Percentiles rank a stretch among this genome's conserved stretches.
Conservation (phyloP, 2,797 vertebrate species). For the Sebastes glaucus region DNA sequence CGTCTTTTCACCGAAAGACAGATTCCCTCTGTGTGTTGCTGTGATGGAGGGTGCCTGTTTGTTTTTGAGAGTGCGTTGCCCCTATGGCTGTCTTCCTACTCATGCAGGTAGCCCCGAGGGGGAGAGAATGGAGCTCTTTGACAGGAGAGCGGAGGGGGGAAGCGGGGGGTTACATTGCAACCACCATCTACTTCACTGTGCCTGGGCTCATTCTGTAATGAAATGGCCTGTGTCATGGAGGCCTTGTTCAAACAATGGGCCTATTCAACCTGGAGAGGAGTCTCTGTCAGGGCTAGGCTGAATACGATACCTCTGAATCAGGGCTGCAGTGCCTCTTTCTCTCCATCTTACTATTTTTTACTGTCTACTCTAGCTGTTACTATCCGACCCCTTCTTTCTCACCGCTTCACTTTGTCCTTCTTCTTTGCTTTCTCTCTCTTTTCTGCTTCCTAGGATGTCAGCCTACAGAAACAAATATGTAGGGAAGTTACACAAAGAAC, state of each 20-base stretch:
- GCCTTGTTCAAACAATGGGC: constrained; percentile 80
- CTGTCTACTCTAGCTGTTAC: constrained; percentile 29
- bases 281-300: constrained; percentile 75
- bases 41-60: constrained; percentile 71
- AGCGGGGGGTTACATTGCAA: constrained; percentile 63
- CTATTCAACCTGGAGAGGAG: constrained; percentile 78
- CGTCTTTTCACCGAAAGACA: constrained; percentile 53
- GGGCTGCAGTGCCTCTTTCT: constrained; percentile 67
- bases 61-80: constrained; percentile 68
- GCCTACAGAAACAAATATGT: constrained; percentile 5
- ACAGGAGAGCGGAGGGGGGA: constrained; percentile 45
- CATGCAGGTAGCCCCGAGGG: constrained; percentile 72
- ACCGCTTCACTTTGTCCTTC: constrained; percentile 18
- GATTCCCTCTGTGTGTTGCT: constrained; percentile 43
- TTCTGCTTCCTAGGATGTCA: background rate
- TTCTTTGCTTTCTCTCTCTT: constrained; percentile 1
- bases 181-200: constrained; percentile 69
- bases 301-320: constrained; percentile 83
- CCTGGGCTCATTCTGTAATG: constrained; percentile 77
- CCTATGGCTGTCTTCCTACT: constrained; percentile 66
- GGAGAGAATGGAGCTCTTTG: constrained; percentile 72
- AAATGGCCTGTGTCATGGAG: constrained; percentile 84
- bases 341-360: constrained; percentile 55
- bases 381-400: constrained; percentile 8
- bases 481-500: background rate